Base-by-base conservation (phyloP, 2,113 vertebrate genomes). In the Pitta sordida region DNA sequence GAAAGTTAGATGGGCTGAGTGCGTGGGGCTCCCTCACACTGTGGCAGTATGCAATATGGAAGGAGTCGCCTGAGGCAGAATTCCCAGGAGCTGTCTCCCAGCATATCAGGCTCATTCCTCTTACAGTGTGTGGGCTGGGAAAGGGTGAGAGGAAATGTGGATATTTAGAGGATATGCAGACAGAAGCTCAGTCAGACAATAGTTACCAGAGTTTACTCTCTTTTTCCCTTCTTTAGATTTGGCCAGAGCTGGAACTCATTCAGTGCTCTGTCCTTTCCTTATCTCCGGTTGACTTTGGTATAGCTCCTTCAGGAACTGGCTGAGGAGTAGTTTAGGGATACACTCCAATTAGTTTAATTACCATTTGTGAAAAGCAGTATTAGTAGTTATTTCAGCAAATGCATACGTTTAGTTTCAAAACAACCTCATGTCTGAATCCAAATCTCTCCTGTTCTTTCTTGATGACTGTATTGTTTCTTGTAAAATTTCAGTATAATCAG, bases 1-100 rank as follows among this genome's bases (percentile, higher is more conserved):
- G 80, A 69, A n/a, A 59, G 24, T 60, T 64, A 51, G 44, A 83
- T 27, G 26, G 22, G 11, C 17, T 0, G 5, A 20, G 48, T 29
- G 9, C 1, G 0, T 15, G 26, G 15, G 17, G 19, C 63, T 44
- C 41, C 49, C 64, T 9, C 1, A 1, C 1, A 0, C 44, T 43
- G 63, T 39, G 34, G 16, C 51, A 69, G 24, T 15, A 32, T 64
- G 34, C 24, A 14, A 3, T 11, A 18, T 39, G 29, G 37, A 39
- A 69, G 59, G n/a, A 69, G 55, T 30, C 0, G 1, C 39, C 22
- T 41, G 16, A 15, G 48, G 83, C 67, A 62, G 44, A 29, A 27
- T 37, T 37, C 29, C 13, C 21, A 32, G 37, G 17, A 49, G 39
- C 27, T 48, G 13, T 71, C 36, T 69, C 7, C 7, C 32, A 15